Evolutionary conservation across 2,113 vertebrate genomes (phyloP), one percentile per base, ranked within the genome.

Genomic region (Hiodon alosoides): DNA sequence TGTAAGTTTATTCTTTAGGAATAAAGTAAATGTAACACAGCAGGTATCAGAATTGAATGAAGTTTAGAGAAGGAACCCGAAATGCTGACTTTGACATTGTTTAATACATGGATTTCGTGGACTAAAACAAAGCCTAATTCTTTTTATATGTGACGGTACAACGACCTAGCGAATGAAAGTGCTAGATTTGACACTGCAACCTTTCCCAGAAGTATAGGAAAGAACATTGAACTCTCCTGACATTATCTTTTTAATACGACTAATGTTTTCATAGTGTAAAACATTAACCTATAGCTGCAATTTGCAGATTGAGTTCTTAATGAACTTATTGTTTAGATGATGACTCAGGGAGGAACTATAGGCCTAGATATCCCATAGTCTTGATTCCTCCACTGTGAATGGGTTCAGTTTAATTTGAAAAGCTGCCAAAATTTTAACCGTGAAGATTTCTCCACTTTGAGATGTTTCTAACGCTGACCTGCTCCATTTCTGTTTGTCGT

Each of bases 201-300:
- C 48, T 61, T 71, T 16, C 61, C 76, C 72, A 57, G 65, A 54
- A 59, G 50, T 46, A 61, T 61, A 13, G 13, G 58, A 31, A 31
- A 31, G 64, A 4, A 7, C 48, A 47, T 66, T 66, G 64, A 65
- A 65, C 17, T 31, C 73, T 81, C 80, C 78, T 81, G 76, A 55
- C 31, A 5, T 8, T 50, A 16, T 58, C 51, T 76, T 51, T 16
- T 54, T 31, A 72, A n/a, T 47, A 50, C 54, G 10, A 68, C 46
- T 51, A 46, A 64, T 57, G 10, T 51, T 57, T 81, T 72, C 14
- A 57, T 74, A 50, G 48, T 61, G 46, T 11, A 16, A 16, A 67
- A 62, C 71, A 58, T 78, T 79, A 69, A 76, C 48, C 17, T 58
- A 66, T 55, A 77, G 68, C 67, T 77, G 57, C 72, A 71, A 70